A percentile compares a stretch with the other conserved stretches of the same genome.
These are phyloP conservation scores for Peromyscus attwateri DNA, from an alignment of 2,797 vertebrate genomes.

Conservation along the genomic window DNA sequence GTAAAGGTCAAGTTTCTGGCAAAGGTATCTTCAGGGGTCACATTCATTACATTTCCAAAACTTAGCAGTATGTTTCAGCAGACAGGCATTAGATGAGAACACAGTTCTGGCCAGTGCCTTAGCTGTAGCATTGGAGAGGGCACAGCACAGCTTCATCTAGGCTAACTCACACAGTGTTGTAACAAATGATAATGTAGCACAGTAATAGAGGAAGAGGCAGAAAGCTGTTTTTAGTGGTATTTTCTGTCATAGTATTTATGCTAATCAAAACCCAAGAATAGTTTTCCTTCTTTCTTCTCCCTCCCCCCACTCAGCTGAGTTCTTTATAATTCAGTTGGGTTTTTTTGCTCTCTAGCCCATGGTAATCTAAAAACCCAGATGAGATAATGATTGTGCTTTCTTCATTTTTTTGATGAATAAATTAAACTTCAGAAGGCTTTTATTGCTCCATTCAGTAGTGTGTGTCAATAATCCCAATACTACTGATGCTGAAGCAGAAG, in stretches of 20 bases:
- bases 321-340: background rate
- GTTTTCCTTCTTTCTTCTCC: background rate
- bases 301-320: background rate
- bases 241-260: background rate
- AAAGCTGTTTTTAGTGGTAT: background rate
- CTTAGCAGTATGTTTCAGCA: background rate
- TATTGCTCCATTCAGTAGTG: background rate
- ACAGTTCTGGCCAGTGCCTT: background rate
- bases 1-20: no score
- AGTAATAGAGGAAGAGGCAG: background rate
- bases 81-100: background rate
- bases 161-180: background rate
- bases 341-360: background rate
- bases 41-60: background rate
- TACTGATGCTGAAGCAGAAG: background rate
- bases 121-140: background rate
- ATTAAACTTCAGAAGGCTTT: background rate
- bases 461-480: background rate
- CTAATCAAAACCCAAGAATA: background rate
- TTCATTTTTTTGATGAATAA: background rate
- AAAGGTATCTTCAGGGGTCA: background rate
- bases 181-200: background rate
- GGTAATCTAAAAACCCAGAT: background rate
- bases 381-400: no score
- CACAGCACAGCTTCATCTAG: background rate